phyloP scores from a whole-genome alignment of 2,888 invertebrate genomes.

The Callinectes sapidus region DNA sequence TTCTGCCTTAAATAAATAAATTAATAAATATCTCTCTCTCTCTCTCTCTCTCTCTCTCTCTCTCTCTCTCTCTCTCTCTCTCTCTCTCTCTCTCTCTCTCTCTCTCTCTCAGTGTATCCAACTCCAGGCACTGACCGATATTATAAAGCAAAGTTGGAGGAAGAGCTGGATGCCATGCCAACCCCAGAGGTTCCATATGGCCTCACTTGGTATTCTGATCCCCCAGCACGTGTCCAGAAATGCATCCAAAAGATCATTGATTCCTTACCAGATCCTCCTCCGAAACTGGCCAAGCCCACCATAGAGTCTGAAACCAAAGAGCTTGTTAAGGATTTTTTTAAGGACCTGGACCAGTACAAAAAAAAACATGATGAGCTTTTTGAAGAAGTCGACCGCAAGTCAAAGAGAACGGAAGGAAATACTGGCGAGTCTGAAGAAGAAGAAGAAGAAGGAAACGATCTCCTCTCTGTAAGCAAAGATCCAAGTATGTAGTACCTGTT shows the following conservation, averaged over 20 bases:
- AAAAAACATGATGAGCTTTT: constrained; percentile 30
- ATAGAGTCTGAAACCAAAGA: background rate
- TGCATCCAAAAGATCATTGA: background rate
- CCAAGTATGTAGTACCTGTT: too few species aligned
- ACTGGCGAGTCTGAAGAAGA: background rate
- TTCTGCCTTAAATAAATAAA: too few species aligned
- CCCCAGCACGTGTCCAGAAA: background rate
- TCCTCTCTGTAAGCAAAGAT: constrained; percentile 74
- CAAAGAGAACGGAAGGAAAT: background rate
- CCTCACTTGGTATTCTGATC: background rate
- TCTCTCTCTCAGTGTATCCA: background rate
- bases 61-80: background rate
- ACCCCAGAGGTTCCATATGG: background rate
- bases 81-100: background rate
- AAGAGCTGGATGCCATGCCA: background rate
- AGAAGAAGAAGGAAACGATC: background rate
- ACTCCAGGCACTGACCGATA: background rate
- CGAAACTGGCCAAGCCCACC: background rate
- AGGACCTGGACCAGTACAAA: constrained; percentile 34
- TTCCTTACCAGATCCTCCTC: background rate
- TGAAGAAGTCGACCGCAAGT: background rate
- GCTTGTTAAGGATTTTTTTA: constrained; percentile 46
- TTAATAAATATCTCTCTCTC: too few species aligned
- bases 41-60: too few species aligned
- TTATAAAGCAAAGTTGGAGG: background rate